Percentiles rank a stretch among this genome's conserved stretches.
phyloP scores from a whole-genome alignment of 2,797 vertebrate genomes.

The Aeoliscus strigatus region DNA sequence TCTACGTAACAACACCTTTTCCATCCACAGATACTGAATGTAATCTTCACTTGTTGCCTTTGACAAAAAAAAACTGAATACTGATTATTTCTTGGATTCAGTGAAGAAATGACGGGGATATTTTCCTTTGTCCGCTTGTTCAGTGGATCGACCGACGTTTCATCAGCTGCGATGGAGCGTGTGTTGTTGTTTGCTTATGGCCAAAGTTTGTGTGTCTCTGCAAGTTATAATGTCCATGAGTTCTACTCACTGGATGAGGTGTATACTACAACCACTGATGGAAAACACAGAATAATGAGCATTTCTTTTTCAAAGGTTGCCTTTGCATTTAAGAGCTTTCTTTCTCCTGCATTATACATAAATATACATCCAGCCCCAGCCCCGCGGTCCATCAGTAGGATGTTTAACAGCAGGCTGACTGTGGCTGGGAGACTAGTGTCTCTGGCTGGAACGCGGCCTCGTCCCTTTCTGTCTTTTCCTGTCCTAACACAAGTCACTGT shows the following conservation, averaged over 20 bases:
- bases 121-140: too few relatives aligned
- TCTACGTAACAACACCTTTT: neutral
- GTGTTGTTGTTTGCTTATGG: too few relatives aligned
- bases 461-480: constrained; percentile 74
- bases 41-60: constrained; percentile 1
- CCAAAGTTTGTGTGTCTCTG: too few relatives aligned
- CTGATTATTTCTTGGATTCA: constrained; percentile 21
- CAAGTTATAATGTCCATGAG: too few relatives aligned
- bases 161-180: too few relatives aligned
- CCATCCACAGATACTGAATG: neutral
- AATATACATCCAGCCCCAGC: neutral
- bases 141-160: too few relatives aligned
- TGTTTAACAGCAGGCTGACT: constrained; percentile 77
- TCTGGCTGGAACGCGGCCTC: constrained; percentile 71
- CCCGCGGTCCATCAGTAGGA: constrained; percentile 28
- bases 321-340: constrained; percentile 1
- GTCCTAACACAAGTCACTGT: constrained; percentile 74
- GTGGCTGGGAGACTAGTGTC: constrained; percentile 68
- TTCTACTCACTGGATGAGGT: too few relatives aligned
- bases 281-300: too few relatives aligned
- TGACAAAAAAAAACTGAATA: constrained; percentile 15
- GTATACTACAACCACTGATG: too few relatives aligned
- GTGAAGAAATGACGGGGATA: constrained; percentile 11
- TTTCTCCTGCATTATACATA: constrained; percentile 13
- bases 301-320: too few relatives aligned